Conservation (phyloP, 2,797 vertebrate species). For the Erethizon dorsatum region DNA sequence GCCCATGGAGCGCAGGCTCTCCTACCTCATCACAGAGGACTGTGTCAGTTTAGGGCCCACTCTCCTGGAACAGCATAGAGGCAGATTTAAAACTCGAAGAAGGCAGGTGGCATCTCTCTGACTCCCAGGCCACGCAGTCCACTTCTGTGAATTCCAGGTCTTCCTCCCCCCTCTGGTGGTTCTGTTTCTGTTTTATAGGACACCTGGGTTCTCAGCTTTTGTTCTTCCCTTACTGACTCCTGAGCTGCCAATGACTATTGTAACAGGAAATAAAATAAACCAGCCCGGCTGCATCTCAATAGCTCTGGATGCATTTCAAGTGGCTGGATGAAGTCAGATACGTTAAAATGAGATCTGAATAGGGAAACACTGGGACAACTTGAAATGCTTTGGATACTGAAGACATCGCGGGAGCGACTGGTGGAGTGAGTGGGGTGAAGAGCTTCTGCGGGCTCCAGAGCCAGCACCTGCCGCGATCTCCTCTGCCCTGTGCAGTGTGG, state of each 20-base stretch:
- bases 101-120: not conserved
- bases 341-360: not conserved
- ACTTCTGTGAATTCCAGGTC: not conserved
- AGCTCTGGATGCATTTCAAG: not conserved
- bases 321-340: not conserved
- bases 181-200: not conserved
- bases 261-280: conserved; percentile 31
- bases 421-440: not conserved
- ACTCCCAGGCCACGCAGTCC: not conserved
- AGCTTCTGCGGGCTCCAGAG: accelerated
- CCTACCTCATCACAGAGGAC: too few species aligned
- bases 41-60: not conserved
- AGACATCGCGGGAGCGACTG: not conserved
- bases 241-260: not conserved
- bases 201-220: not conserved
- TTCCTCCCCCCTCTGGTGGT: not conserved
- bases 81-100: not conserved
- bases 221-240: too few species aligned
- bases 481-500: not conserved
- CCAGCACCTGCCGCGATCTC: accelerated
- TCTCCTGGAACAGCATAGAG: accelerated
- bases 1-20: accelerated
- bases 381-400: not conserved
- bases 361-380: not conserved
- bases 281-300: not conserved